Percentiles rank a stretch among this genome's conserved stretches.
phyloP scores from a whole-genome alignment of 2,888 invertebrate species.

The Tipula unca region DNA sequence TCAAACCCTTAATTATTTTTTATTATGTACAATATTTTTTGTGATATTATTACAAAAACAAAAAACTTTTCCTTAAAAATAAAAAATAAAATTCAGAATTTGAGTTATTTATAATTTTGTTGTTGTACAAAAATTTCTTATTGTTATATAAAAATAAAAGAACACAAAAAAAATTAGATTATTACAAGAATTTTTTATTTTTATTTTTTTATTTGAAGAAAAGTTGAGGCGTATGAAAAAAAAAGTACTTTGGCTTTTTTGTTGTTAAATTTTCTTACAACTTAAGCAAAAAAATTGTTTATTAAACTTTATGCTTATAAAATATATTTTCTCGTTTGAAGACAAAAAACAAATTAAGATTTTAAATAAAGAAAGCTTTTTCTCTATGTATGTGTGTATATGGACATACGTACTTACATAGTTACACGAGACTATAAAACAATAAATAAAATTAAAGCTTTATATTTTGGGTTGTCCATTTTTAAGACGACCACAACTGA shows the following conservation, averaged over 20 bases:
- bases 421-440: not conserved
- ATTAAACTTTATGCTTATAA: not conserved
- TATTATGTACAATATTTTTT: not conserved
- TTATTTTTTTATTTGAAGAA: not conserved
- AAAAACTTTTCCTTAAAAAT: not conserved
- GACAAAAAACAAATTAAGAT: not conserved
- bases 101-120: not conserved
- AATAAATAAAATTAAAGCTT: not conserved
- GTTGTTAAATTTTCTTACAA: not conserved
- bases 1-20: not conserved
- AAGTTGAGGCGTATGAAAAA: slow-evolving; percentile 8
- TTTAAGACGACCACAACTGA: not conserved
- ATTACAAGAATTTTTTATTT: not conserved
- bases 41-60: not conserved
- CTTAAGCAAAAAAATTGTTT: not conserved
- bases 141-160: not conserved
- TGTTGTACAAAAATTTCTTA: slow-evolving; percentile 1
- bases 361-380: not conserved
- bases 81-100: not conserved
- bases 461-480: not conserved
- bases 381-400: not conserved
- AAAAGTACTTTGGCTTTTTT: not conserved
- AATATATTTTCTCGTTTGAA: not conserved
- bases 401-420: not conserved
- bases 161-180: not conserved